These are phyloP conservation scores for Cyclopterus lumpus DNA, from an alignment of 2,797 vertebrate species.

Conservation along the genomic window DNA sequence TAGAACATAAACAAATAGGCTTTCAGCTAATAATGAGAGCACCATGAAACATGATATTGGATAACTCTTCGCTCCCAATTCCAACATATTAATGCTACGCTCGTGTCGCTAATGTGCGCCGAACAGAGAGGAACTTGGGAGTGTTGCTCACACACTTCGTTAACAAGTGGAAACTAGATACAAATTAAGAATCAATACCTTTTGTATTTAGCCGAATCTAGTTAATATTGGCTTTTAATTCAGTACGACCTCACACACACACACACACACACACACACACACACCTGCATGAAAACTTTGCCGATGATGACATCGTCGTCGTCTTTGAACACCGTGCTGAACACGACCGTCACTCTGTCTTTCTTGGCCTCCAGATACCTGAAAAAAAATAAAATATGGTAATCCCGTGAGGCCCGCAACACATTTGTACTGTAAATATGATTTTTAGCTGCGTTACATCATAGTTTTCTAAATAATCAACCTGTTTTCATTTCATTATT, in stretches of 20 bases:
- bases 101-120: too few relatives aligned
- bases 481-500: too few relatives aligned
- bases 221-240: background rate
- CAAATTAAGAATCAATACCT: background rate
- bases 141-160: background rate
- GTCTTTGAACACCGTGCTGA: constrained; percentile 99
- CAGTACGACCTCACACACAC: too few relatives aligned
- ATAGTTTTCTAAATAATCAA: background rate
- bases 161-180: background rate
- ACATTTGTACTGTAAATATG: too few relatives aligned
- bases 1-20: too few relatives aligned
- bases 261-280: too few relatives aligned
- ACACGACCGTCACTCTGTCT: constrained; percentile 97
- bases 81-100: too few relatives aligned
- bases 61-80: too few relatives aligned
- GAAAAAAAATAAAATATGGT: background rate
- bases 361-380: constrained; percentile 99
- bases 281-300: constrained; percentile 99
- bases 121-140: too few relatives aligned
- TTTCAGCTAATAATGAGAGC: too few relatives aligned
- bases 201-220: background rate
- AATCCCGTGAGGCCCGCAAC: background rate
- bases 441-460: background rate
- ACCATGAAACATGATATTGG: too few relatives aligned
- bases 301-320: constrained; percentile 98